Evolutionary conservation across 2,797 vertebrate species (phyloP).

Genomic region (Poeciliopsis infans): DNA sequence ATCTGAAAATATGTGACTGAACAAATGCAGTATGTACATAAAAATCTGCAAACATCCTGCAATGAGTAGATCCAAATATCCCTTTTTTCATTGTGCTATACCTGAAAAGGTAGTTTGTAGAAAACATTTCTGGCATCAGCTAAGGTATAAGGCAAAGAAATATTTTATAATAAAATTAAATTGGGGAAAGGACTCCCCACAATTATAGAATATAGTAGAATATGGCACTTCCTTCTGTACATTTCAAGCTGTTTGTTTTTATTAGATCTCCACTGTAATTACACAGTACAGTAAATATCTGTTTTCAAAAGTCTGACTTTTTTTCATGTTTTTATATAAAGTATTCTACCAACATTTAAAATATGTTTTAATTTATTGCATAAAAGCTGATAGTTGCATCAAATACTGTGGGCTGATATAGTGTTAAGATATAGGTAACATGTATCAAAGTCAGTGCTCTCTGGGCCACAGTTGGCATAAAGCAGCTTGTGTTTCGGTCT

Average conservation of each 20-base stretch:
- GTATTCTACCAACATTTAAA: neutral
- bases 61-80: neutral
- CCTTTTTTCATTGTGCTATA: neutral
- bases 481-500: conserved; percentile 32
- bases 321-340: conserved; percentile 17
- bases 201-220: neutral
- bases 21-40: neutral
- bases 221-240: neutral
- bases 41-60: neutral
- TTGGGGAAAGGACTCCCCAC: neutral
- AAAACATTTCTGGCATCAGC: neutral
- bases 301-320: neutral
- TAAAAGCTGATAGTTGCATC: conserved; percentile 15
- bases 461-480: neutral
- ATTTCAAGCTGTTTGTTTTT: neutral
- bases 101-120: neutral
- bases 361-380: conserved; percentile 10
- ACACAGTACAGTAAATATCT: neutral
- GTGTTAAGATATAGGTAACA: conserved; percentile 34
- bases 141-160: neutral
- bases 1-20: neutral
- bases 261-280: neutral
- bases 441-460: conserved; percentile 33
- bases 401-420: conserved; percentile 29
- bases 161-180: neutral